Evolutionary conservation across 2,113 vertebrate species (phyloP), one percentile per base, ranked within the genome.

Genomic region (Fulica atra): DNA sequence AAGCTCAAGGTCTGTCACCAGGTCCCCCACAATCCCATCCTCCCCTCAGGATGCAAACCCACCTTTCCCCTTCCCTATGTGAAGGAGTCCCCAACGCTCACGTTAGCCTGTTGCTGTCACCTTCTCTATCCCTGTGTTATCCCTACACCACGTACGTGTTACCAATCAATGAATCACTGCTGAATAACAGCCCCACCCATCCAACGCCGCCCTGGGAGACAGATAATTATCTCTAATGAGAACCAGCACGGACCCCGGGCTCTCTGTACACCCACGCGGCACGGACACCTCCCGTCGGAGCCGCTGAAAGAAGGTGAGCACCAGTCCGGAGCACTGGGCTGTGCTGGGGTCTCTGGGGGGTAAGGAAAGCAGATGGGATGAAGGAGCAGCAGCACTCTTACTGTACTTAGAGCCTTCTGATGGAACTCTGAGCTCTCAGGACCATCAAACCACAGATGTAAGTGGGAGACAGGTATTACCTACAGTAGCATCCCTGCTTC

Each of bases 61-160:
- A 26, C 20, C 54, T 51, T 11, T 68, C 25, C 23, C 73, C 42
- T 11, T 35, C 76, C 19, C 68, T 11, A 68, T 61, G 56, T 3
- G 46, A 16, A 26, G 38, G 63, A 25, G 4, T 3, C 40, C 60
- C 2, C 8, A 4, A 13, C 13, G 69, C 31, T 53, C 40, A 4
- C 1, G 13, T 74, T 54, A 12, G n/a, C 53, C 42, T 7, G 3
- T 6, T 4, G 10, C 66, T 19, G 24, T 0, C 29, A 26, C 36
- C 53, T 33, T 38, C 21, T 16, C 0, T 2, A 9, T 8, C 13
- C n/a, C 64, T 0, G 6, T 4, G 3, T 3, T 13, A 10, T 10
- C 59, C 38, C 57, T 6, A 7, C 3, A 7, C 3, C 54, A 2
- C 6, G 0, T 6, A 13, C 0, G 5, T 6, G 23, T 17, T 18